These are phyloP conservation scores for Pitangus sulphuratus DNA, from an alignment of 2,797 vertebrate genomes.

Conservation along the genomic window DNA sequence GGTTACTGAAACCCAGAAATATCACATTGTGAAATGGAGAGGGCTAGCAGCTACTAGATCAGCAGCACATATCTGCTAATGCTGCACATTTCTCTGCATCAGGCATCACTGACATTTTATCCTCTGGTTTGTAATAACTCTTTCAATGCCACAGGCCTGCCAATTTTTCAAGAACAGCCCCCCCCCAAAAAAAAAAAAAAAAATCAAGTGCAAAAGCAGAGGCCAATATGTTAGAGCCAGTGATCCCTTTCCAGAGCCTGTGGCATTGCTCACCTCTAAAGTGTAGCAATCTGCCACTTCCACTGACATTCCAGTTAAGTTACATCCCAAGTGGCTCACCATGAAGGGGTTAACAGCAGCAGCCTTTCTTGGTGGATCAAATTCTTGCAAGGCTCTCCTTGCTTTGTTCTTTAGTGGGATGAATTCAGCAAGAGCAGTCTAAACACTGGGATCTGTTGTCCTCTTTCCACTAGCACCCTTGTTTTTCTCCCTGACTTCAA, in stretches of 20 bases:
- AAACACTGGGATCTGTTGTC: neutral
- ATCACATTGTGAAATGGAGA: neutral
- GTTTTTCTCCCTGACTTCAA: slow-evolving; percentile 1
- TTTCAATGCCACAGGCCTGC: neutral
- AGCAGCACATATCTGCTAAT: slow-evolving; percentile 45
- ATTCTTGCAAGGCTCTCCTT: slow-evolving; percentile 48
- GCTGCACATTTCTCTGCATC: slow-evolving; percentile 54
- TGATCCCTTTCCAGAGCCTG: neutral
- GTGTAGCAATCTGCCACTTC: fast-evolving
- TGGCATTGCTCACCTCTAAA: neutral
- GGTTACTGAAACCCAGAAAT: slow-evolving; percentile 29
- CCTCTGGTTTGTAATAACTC: slow-evolving; percentile 46
- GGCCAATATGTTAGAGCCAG: neutral
- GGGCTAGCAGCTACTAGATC: slow-evolving; percentile 23
- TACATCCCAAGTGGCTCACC: neutral
- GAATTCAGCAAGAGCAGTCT: slow-evolving; percentile 3
- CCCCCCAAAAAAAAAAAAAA: neutral
- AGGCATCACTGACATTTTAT: slow-evolving; percentile 51
- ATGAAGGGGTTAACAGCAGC: slow-evolving; percentile 12
- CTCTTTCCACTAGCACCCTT: neutral
- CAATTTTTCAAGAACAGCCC: neutral
- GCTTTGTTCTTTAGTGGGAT: slow-evolving; percentile 51
- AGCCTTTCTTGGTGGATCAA: slow-evolving; percentile 38
- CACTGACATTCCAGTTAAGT: neutral
- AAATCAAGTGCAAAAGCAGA: neutral